Evolutionary conservation across 2,113 vertebrate species (phyloP).

Genomic region (Cygnus buccinator): DNA sequence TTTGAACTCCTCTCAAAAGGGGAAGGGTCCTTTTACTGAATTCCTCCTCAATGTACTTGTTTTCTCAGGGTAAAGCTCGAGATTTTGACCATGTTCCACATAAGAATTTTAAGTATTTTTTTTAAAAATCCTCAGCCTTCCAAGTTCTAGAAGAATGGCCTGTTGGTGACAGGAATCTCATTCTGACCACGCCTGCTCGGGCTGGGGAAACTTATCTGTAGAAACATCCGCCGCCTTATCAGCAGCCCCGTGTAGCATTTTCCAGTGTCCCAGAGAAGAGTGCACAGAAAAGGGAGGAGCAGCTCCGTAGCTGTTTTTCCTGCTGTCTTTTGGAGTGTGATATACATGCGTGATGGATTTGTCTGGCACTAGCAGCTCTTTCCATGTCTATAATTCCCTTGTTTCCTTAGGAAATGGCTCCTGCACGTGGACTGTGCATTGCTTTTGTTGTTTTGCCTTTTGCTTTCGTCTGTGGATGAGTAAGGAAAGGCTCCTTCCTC

Average conservation of each 20-base stretch:
- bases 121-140: not conserved
- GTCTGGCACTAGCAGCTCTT: not conserved
- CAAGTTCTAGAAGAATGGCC: not conserved
- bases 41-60: not conserved
- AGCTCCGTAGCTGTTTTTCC: not conserved
- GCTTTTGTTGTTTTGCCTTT: not conserved
- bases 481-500: not conserved
- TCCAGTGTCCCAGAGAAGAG: not conserved
- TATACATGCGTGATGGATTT: not conserved
- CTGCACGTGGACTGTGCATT: not conserved
- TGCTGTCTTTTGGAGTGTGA: not conserved
- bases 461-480: not conserved
- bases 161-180: not conserved
- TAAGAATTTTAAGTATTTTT: not conserved
- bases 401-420: constrained; percentile 29
- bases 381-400: not conserved
- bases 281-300: not conserved
- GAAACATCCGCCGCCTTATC: not conserved
- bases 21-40: not conserved
- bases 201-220: not conserved
- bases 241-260: not conserved
- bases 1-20: not conserved
- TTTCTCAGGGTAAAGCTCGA: not conserved
- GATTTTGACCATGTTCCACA: not conserved
- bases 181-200: not conserved